phyloP scores from a whole-genome alignment of 1,140 invertebrate genomes.

The Antheraea mylitta region DNA sequence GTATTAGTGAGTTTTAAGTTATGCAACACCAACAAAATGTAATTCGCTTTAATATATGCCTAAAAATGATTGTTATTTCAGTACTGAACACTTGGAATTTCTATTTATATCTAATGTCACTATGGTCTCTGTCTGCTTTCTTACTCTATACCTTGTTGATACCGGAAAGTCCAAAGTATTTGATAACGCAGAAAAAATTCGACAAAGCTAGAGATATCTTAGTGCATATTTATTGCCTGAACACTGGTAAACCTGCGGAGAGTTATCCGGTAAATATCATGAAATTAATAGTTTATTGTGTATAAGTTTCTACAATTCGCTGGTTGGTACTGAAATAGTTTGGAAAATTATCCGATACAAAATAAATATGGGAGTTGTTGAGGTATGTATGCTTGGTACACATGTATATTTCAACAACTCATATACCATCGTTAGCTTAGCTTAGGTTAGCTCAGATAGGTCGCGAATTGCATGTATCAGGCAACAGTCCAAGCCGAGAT shows the following conservation, averaged over 20 bases:
- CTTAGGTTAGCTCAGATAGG: too few species aligned
- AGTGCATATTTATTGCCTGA: slow-evolving; percentile 34
- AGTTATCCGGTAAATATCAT: slow-evolving; percentile 52
- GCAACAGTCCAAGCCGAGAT: too few species aligned
- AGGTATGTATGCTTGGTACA: too few species aligned
- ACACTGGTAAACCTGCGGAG: slow-evolving; percentile 46
- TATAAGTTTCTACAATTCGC: too few species aligned
- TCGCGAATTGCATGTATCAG: too few species aligned
- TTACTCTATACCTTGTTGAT: slow-evolving; percentile 33
- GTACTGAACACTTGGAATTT: slow-evolving; percentile 54
- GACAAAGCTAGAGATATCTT: slow-evolving; percentile 39
- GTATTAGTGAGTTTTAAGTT: slow-evolving; percentile 29
- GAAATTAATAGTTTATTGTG: background rate
- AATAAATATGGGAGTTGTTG: too few species aligned
- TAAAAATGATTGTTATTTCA: slow-evolving; percentile 23
- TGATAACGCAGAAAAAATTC: slow-evolving; percentile 39
- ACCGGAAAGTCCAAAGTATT: slow-evolving; percentile 52
- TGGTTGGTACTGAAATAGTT: too few species aligned
- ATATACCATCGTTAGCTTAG: too few species aligned
- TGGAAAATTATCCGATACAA: too few species aligned
- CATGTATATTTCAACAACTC: too few species aligned
- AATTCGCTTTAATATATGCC: background rate
- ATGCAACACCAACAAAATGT: background rate
- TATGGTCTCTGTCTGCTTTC: slow-evolving; percentile 33
- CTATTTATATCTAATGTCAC: slow-evolving; percentile 40